phyloP scores from a whole-genome alignment of 1,140 invertebrate species.

The Cotesia vestalis region DNA sequence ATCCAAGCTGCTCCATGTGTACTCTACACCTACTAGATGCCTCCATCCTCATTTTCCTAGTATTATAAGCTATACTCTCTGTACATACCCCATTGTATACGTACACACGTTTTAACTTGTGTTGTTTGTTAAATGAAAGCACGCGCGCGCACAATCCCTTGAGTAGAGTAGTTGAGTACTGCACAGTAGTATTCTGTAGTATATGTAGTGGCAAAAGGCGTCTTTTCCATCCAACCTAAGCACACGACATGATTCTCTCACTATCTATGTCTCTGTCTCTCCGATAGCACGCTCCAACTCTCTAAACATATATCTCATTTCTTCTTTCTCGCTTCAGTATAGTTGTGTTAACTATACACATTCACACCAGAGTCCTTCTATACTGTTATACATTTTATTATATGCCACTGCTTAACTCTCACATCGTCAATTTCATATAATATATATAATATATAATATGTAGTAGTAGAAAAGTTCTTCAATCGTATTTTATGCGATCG shows the following conservation, averaged over 20 bases:
- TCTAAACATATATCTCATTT: background rate
- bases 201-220: constrained; percentile 15
- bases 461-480: constrained; percentile 27
- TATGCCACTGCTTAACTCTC: constrained; percentile 13
- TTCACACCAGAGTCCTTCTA: no score
- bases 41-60: background rate
- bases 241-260: no score
- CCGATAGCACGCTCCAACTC: background rate
- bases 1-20: background rate
- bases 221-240: constrained; percentile 17
- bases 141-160: constrained; percentile 19
- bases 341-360: no score
- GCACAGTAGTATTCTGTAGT: no score
- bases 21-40: background rate
- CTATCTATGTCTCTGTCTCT: no score
- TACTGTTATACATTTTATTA: background rate
- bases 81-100: no score
- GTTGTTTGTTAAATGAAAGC: no score
- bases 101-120: no score
- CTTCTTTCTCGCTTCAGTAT: constrained; percentile 3
- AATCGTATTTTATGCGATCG: constrained; percentile 43
- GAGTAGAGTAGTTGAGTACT: background rate
- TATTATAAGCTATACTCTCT: background rate
- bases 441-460: constrained; percentile 1
- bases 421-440: background rate